These are phyloP conservation scores for Oceanodroma leucorhoa DNA, from an alignment of 2,797 vertebrate genomes.

Conservation along the genomic window DNA sequence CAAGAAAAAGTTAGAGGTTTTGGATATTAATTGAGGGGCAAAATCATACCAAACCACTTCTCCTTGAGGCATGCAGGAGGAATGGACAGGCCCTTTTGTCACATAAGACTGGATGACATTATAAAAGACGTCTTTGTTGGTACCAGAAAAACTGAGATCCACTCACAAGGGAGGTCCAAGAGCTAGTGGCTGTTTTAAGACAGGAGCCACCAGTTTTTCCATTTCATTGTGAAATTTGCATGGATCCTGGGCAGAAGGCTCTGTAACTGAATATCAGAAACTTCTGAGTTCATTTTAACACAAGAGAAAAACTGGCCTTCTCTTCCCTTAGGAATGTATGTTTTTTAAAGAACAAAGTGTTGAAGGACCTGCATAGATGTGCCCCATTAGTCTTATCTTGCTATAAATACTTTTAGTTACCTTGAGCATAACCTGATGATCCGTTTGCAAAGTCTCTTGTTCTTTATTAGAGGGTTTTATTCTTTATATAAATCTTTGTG, in stretches of 20 bases:
- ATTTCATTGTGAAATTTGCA: neutral
- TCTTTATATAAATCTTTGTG: neutral
- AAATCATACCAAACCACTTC: neutral
- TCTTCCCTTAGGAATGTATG: neutral
- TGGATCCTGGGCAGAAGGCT: neutral
- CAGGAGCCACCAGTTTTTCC: neutral
- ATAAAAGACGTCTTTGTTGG: neutral
- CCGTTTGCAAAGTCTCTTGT: neutral
- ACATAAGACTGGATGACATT: neutral
- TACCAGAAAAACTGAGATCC: neutral
- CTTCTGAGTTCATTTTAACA: neutral
- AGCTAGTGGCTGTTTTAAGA: neutral
- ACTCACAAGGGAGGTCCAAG: neutral
- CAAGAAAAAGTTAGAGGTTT: neutral
- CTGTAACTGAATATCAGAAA: neutral
- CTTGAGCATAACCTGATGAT: neutral
- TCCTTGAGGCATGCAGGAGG: neutral
- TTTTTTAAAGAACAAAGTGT: too few relatives aligned
- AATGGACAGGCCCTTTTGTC: neutral
- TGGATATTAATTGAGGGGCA: neutral
- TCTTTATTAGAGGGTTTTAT: neutral
- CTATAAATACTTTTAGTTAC: neutral
- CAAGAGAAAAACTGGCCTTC: neutral
- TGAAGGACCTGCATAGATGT: neutral
- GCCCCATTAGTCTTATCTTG: neutral